These are phyloP conservation scores for Neoseiulus cucumeris DNA, from an alignment of 1,140 invertebrate species.

Conservation along the genomic window DNA sequence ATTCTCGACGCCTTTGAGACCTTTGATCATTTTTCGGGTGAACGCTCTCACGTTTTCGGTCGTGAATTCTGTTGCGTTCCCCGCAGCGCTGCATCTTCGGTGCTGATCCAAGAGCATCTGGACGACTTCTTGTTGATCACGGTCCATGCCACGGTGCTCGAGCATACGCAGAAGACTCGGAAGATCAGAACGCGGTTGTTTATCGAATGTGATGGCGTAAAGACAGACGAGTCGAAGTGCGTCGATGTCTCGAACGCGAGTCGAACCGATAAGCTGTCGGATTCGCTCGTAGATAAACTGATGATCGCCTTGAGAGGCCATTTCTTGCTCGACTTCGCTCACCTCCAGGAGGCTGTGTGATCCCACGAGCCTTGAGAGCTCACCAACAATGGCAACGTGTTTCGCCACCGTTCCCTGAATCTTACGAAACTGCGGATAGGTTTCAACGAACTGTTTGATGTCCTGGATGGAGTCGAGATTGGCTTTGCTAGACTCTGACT, in stretches of 20 bases:
- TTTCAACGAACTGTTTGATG: constrained; percentile 97
- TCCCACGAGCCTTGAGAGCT: constrained; percentile 64
- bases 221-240: constrained; percentile 68
- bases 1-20: constrained; percentile 89
- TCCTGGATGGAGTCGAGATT: constrained; percentile 95
- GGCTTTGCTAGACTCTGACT: constrained; percentile 82
- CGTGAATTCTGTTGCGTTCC: constrained; percentile 32
- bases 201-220: constrained; percentile 79
- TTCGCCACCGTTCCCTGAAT: constrained; percentile 94
- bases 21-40: constrained; percentile 69
- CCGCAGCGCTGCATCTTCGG: neutral
- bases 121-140: constrained; percentile 1
- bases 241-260: constrained; percentile 53
- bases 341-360: constrained; percentile 62
- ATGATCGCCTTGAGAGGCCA: constrained; percentile 81
- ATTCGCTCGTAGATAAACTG: constrained; percentile 39
- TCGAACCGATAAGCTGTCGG: constrained; percentile 43
- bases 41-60: constrained; percentile 53
- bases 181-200: constrained; percentile 33
- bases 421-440: constrained; percentile 97
- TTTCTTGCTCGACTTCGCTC: constrained; percentile 89
- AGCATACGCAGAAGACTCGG: neutral
- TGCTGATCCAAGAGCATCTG: constrained; percentile 26
- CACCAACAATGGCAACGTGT: constrained; percentile 86
- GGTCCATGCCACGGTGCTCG: constrained; percentile 13